Evolutionary conservation across 2,113 vertebrate genomes (phyloP), one percentile per base, ranked within the genome.

Genomic region (Myxocyprinus asiaticus): DNA sequence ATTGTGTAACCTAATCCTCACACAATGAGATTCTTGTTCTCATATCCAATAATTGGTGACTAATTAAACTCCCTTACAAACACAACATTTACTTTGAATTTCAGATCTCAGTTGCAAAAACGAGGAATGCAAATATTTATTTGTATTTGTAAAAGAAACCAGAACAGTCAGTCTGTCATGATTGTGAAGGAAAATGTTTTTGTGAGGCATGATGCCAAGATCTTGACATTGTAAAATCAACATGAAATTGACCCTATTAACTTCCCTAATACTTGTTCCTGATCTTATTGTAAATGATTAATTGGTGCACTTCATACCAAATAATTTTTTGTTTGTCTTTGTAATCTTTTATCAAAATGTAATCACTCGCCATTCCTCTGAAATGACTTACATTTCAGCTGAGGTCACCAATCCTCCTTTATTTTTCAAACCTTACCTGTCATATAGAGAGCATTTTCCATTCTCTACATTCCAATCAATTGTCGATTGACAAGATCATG

Each of bases 1-100:
- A 5, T 48, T 53, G 33, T 53, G 45, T 79, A 44, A 12, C 9
- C 11, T 53, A 63, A 51, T 10, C 7, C 45, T 51, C 3, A 14
- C 10, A 56, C 59, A 75, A 63, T 61, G 44, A 47, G 5, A 51
- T 75, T 63, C 62, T 42, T 73, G 70, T 48, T 61, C 7, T 50
- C 3, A 0, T 6, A 51, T n/a, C 10, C 17, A 47, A 1, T 3
- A 2, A 50, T 75, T 8, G 12, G 17, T 73, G n/a, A 61, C 43
- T 61, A n/a, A 48, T 22, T 61, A 7, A 17, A 17, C 33, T 45
- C 53, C 50, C 59, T 17, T 75, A 10, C 72, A 51, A 59, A 63
- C 6, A n/a, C n/a, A 15, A n/a, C 12, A 63, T 75, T 61, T 33
- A 63, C 7, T 33, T 50, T 22, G 14, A 63, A 9, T 4, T 17